Conservation (phyloP, 2,113 vertebrate genomes). For the Herpailurus yagouaroundi region DNA sequence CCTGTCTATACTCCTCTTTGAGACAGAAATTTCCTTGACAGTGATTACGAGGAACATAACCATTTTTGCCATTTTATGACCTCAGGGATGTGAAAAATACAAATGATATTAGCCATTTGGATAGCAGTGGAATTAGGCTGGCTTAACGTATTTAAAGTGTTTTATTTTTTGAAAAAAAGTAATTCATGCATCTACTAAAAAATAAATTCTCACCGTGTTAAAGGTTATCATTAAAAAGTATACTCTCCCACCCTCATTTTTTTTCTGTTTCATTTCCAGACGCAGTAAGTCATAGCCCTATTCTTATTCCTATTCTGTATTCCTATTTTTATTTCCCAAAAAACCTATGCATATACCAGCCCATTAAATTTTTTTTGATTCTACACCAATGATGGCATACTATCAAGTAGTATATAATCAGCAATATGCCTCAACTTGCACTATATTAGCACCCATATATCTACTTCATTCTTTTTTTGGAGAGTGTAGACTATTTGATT, state of each 20-base stretch:
- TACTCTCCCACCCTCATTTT: not conserved
- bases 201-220: not conserved
- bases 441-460: not conserved
- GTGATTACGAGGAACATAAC: not conserved
- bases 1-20: not conserved
- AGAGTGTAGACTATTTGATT: not conserved
- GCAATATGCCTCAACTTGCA: not conserved
- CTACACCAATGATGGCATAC: not conserved
- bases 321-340: not conserved
- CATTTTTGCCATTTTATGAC: not conserved
- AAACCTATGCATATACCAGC: not conserved
- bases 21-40: not conserved
- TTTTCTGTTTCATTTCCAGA: not conserved
- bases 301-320: not conserved
- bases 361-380: not conserved
- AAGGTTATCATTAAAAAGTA: not conserved
- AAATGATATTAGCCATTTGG: not conserved
- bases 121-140: not conserved
- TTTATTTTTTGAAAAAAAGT: not conserved
- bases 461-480: not conserved
- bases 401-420: conserved; percentile 6
- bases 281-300: not conserved
- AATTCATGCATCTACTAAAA: not conserved
- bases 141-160: not conserved
- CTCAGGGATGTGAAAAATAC: not conserved